Percentiles rank a stretch among this genome's conserved stretches.
Evolutionary conservation across 2,797 vertebrate genomes (phyloP).

Genomic region (Amblyopsis hoosieri): DNA sequence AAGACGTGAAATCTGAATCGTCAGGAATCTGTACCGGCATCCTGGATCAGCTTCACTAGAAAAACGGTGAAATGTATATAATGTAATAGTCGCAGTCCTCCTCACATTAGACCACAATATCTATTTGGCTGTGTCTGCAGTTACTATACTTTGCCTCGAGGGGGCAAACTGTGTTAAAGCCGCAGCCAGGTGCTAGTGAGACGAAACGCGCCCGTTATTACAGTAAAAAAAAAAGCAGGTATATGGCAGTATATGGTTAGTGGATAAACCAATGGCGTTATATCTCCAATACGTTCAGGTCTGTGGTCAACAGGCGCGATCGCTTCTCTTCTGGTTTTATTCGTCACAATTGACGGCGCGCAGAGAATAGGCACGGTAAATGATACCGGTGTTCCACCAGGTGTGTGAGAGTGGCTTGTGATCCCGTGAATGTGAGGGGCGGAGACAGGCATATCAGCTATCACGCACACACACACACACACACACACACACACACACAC

Average conservation of each 20-base stretch:
- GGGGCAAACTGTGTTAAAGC: neutral
- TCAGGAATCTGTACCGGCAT: constrained; percentile 87
- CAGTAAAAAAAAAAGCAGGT: too few relatives aligned
- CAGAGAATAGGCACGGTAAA: neutral
- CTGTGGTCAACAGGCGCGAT: neutral
- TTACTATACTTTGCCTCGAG: too few relatives aligned
- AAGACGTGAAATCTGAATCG: constrained; percentile 84
- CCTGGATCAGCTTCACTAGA: constrained; percentile 23
- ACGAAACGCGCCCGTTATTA: too few relatives aligned
- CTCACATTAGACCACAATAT: neutral
- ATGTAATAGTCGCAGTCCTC: neutral
- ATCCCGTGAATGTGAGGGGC: too few relatives aligned
- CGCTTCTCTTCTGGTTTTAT: neutral
- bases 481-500: too few relatives aligned
- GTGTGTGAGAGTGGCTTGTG: too few relatives aligned
- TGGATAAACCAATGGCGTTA: too few relatives aligned
- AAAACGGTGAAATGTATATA: constrained; percentile 1
- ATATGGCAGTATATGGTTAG: too few relatives aligned
- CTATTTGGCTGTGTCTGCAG: too few relatives aligned
- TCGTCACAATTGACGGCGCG: constrained; percentile 1
- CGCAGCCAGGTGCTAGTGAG: neutral
- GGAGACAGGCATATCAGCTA: too few relatives aligned
- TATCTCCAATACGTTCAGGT: neutral
- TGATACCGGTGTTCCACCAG: neutral
- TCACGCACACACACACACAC: too few relatives aligned